phyloP scores from a whole-genome alignment of 92 coral and sea anemone genomes.

The Zoanthus sociatus region DNA sequence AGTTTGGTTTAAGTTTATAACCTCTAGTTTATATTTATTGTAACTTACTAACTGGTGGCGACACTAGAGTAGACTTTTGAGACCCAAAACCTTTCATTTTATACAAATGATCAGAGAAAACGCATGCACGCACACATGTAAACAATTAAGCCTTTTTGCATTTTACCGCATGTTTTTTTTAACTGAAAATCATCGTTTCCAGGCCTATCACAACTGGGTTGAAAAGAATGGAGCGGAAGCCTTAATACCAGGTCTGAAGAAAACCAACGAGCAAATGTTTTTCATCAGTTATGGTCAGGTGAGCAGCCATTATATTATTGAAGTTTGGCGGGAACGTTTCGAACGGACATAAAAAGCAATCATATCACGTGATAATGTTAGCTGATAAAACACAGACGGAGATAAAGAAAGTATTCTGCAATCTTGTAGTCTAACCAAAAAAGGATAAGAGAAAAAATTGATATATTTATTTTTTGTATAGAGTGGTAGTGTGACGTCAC shows the following conservation, averaged over 20 bases:
- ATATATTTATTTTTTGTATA: no score
- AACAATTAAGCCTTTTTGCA: no score
- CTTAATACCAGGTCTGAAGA: slow-evolving; percentile 70
- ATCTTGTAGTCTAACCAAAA: neutral
- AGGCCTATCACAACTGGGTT: slow-evolving; percentile 90
- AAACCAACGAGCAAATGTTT: slow-evolving; percentile 82
- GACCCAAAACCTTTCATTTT: no score
- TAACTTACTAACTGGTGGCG: no score
- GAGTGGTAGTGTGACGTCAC: no score
- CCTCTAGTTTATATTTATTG: no score
- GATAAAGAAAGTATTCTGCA: neutral
- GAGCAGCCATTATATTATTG: neutral
- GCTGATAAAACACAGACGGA: neutral
- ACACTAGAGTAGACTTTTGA: no score
- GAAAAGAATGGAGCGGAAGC: slow-evolving; percentile 67
- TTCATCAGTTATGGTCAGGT: slow-evolving; percentile 94
- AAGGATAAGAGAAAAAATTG: no score
- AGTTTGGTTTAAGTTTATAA: no score
- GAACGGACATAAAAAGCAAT: neutral
- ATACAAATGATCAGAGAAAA: no score
- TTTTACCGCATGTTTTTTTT: no score
- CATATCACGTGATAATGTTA: neutral
- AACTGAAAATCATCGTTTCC: neutral
- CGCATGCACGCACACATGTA: no score
- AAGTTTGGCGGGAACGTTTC: neutral